A percentile compares a stretch with the other conserved stretches of the same genome.
phyloP scores from a whole-genome alignment of 2,113 vertebrate species.

The Tilapia sparmanii region DNA sequence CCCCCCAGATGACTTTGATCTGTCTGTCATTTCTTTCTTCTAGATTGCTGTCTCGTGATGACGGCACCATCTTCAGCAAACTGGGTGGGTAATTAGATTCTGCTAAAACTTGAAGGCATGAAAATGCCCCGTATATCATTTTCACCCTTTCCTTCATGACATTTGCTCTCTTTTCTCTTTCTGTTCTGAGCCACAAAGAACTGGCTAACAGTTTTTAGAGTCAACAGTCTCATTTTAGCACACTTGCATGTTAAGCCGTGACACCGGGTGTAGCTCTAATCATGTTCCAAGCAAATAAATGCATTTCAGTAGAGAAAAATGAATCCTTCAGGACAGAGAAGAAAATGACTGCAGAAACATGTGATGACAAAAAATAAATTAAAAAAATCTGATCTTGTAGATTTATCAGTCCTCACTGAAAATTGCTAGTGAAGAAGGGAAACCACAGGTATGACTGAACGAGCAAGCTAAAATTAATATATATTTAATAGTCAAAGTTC shows the following conservation, averaged over 20 bases:
- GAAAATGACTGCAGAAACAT: background rate
- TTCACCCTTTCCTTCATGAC: background rate
- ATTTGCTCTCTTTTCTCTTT: background rate
- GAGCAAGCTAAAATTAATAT: background rate
- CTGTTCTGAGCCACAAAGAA: background rate
- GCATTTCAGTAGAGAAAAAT: background rate
- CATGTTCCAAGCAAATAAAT: background rate
- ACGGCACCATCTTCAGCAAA: background rate
- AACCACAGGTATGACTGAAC: background rate
- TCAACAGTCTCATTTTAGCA: background rate
- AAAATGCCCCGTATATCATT: background rate
- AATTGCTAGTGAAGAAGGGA: background rate
- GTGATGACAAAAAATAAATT: background rate
- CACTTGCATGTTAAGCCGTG: background rate
- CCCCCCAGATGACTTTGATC: constrained; percentile 1
- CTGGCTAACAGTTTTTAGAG: background rate
- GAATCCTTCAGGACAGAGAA: background rate
- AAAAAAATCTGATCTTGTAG: background rate
- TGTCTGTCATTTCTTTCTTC: background rate
- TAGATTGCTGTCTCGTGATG: background rate
- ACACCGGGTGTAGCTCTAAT: background rate
- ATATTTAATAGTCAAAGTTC: background rate
- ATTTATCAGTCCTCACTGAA: background rate
- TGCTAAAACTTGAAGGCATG: background rate
- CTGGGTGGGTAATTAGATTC: background rate